Percentiles rank a stretch among this genome's conserved stretches.
Evolutionary conservation across 37 sponge, comb jelly and placozoan species (phyloP).

Genomic region (Spongilla lacustris): DNA sequence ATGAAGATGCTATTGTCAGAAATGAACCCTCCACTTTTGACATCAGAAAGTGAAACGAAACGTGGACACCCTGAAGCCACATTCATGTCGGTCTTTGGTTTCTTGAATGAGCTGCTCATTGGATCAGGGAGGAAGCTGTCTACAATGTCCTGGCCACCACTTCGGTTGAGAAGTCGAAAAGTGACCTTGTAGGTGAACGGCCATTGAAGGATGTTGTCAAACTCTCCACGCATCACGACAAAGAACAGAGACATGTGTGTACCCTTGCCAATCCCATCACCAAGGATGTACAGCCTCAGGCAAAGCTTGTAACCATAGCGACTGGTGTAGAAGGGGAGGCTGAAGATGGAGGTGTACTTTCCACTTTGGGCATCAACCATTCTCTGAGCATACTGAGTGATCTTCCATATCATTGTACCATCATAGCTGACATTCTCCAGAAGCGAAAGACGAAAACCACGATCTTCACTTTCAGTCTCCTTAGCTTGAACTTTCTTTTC

Average conservation of each 20-base stretch:
- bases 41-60: conserved; percentile 46
- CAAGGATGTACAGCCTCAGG: conserved; percentile 74
- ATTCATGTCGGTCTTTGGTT: conserved; percentile 82
- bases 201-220: conserved; percentile 82
- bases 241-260: conserved; percentile 76
- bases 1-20: conserved; percentile 71
- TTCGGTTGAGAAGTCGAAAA: conserved; percentile 75
- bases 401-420: conserved; percentile 80
- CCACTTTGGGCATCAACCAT: conserved; percentile 66
- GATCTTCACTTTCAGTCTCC: conserved; percentile 67
- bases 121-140: conserved; percentile 85
- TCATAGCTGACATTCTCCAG: conserved; percentile 67
- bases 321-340: conserved; percentile 74
- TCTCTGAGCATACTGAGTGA: conserved; percentile 66
- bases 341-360: conserved; percentile 82
- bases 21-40: conserved; percentile 55
- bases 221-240: conserved; percentile 86
- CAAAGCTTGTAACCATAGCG: conserved; percentile 90
- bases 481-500: conserved; percentile 41
- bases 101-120: conserved; percentile 67
- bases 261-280: conserved; percentile 83
- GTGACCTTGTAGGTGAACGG: conserved; percentile 79
- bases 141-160: conserved; percentile 47
- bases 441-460: conserved; percentile 73
- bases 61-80: conserved; percentile 76